Percentiles rank a stretch among this genome's conserved stretches.
Conservation (phyloP, 2,797 vertebrate genomes). For the Aselliscus stoliczkanus region DNA sequence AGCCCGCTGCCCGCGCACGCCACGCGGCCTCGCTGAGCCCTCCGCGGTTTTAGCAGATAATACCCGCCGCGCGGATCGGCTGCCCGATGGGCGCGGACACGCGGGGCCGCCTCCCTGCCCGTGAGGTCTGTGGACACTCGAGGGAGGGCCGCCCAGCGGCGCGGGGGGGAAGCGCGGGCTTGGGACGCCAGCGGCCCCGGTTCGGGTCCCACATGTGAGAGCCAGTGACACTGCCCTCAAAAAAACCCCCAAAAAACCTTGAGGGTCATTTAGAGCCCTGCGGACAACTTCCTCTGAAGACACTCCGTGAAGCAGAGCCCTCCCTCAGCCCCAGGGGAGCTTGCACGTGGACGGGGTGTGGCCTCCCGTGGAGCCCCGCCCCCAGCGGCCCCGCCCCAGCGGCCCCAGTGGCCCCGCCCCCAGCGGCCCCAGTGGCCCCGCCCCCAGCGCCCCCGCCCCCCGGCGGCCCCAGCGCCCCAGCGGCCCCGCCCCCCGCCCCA, state of each 20-base stretch:
- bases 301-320: background rate
- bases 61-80: accelerated
- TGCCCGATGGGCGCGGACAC: no score
- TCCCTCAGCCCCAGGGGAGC: background rate
- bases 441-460: background rate
- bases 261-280: background rate
- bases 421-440: accelerated
- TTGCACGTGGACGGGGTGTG: background rate
- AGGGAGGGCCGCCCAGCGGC: no score
- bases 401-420: accelerated
- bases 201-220: no score
- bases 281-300: background rate
- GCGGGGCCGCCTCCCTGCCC: no score
- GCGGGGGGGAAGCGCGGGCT: no score
- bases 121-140: no score
- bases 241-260: no score
- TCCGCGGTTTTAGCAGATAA: background rate
- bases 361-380: background rate
- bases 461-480: no score
- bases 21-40: background rate
- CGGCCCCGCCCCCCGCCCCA: background rate
- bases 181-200: no score
- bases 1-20: no score
- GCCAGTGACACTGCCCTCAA: no score
- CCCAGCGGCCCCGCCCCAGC: background rate